A percentile compares a stretch with the other conserved stretches of the same genome.
Conservation (phyloP, 2,888 invertebrate genomes). For the Iselma pallidipennis region DNA sequence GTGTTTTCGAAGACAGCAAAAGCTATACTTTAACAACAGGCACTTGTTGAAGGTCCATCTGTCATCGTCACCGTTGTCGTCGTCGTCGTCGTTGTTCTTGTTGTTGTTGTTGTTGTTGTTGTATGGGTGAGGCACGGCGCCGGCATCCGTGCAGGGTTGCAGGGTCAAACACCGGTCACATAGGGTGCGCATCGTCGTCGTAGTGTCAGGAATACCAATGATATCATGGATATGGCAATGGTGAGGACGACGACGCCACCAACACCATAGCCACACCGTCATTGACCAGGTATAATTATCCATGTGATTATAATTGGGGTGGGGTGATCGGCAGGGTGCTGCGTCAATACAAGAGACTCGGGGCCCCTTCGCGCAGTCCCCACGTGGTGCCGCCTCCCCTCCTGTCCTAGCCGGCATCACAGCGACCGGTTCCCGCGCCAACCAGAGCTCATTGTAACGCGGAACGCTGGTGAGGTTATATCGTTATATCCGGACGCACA, state of each 20-base stretch:
- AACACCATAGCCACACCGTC: slow-evolving; percentile 37
- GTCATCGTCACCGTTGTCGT: not conserved
- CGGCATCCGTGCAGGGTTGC: not conserved
- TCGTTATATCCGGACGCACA: slow-evolving; percentile 17
- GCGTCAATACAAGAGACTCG: slow-evolving; percentile 40
- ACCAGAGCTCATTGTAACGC: slow-evolving; percentile 43
- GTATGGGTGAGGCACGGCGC: not conserved
- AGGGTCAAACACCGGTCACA: slow-evolving; percentile 17
- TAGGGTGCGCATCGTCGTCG: slow-evolving; percentile 14
- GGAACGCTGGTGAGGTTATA: slow-evolving; percentile 34
- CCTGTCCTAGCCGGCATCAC: slow-evolving; percentile 33
- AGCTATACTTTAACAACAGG: not conserved
- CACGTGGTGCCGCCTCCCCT: slow-evolving; percentile 45
- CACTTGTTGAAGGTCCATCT: slow-evolving; percentile 22
- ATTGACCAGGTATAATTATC: slow-evolving; percentile 47
- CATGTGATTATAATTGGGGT: slow-evolving; percentile 37
- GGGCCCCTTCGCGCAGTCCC: slow-evolving; percentile 45
- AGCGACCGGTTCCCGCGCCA: slow-evolving; percentile 41
- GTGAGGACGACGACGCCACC: slow-evolving; percentile 5
- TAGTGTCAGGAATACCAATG: not conserved
- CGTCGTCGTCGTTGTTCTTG: not conserved
- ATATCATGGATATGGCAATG: not conserved
- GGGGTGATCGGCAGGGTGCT: slow-evolving; percentile 37
- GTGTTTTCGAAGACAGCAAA: too few relatives aligned
- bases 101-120: not conserved